These are phyloP conservation scores for Rhamnusium bicolor DNA, from an alignment of 2,888 invertebrate species.

Conservation along the genomic window DNA sequence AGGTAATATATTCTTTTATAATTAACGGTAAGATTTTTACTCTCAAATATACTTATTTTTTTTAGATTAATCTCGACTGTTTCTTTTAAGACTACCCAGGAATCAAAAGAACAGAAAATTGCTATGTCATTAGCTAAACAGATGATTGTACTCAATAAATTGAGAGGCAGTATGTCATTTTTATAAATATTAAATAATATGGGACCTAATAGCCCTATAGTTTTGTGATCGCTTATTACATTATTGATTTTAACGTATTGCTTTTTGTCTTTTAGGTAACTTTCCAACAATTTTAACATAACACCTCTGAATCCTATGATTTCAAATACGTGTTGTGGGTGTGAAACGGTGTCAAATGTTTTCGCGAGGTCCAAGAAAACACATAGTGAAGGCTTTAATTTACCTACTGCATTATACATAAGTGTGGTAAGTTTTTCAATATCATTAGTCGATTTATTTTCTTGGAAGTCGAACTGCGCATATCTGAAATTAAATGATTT, in stretches of 20 bases:
- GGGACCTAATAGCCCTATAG: not conserved
- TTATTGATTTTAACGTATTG: not conserved
- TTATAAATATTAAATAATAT: not conserved
- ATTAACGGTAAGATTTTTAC: slow-evolving; percentile 1
- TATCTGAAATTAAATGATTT: not conserved
- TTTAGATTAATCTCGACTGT: not conserved
- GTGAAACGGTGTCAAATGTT: too few relatives aligned
- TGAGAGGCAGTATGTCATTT: too few relatives aligned
- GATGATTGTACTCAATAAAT: too few relatives aligned
- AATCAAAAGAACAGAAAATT: not conserved
- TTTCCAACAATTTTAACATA: not conserved
- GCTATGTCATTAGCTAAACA: too few relatives aligned
- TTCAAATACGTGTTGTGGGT: not conserved
- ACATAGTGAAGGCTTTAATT: too few relatives aligned
- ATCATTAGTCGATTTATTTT: not conserved
- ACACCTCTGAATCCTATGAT: not conserved
- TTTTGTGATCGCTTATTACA: not conserved
- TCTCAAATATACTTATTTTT: not conserved
- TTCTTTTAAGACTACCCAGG: not conserved
- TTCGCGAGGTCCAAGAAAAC: too few relatives aligned
- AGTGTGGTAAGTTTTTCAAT: not conserved
- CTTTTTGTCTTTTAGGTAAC: not conserved
- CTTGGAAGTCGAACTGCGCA: not conserved
- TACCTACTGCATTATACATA: too few relatives aligned
- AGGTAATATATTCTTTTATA: slow-evolving; percentile 7